Base-by-base conservation (phyloP, 2,113 vertebrate genomes). In the Cettia cetti region DNA sequence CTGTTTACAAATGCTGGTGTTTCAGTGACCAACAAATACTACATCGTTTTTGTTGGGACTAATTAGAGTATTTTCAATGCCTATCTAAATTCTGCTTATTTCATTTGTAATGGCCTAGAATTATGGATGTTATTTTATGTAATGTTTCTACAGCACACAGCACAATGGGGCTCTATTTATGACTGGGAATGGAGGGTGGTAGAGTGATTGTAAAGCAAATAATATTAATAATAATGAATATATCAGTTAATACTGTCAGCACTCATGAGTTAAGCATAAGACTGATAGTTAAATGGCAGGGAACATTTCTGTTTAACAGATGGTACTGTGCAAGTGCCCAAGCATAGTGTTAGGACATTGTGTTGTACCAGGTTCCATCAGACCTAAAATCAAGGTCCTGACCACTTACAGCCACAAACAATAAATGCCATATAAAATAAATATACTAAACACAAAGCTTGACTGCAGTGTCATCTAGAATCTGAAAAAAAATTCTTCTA, bases 271-370 rank as follows among this genome's bases (percentile, higher is more conserved):
- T 90, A 84, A 86, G 49, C 33, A 94, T 13, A 77, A 87, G 54
- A 85, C 40, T 37, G 30, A 81, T 87, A 87, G 56, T 61, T 82
- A 82, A 76, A 86, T 91, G 86, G 78, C 89, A 95, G 81, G 74
- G 77, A 95, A 91, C 66, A 76, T 61, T 91, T 95, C 86, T 94
- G 74, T 72, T 92, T 89, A 89, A 65, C 89, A 95, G 93, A 91
- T 92, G 81, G 89, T 35, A 42, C 31, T 72, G 69, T 92, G 66
- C 35, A 60, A 91, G 53, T 39, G 61, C 81, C 74, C 86, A 94
- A 53, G 45, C 40, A 57, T 15, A 24, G 42, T 76, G 45, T 53
- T 82, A 93, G 78, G 74, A 89, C 63, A 79, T 57, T 69, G 68
- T 85, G n/a, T 85, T 79, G 57, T 76, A 87, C 30, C n/a, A 89